phyloP scores from a whole-genome alignment of 2,888 invertebrate genomes.

The Octonoba sinensis region DNA sequence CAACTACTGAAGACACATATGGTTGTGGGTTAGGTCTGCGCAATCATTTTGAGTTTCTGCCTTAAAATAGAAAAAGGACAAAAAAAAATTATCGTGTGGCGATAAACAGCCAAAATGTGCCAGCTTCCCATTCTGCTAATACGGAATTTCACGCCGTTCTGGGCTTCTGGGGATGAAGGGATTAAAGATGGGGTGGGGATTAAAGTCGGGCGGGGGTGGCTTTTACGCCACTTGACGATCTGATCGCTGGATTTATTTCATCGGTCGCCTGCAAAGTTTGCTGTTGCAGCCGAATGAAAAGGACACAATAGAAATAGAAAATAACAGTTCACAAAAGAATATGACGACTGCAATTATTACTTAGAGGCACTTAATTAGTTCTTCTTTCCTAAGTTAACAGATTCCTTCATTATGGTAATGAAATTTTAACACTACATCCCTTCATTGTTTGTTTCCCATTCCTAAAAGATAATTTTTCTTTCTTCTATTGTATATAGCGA shows the following conservation, averaged over 20 bases:
- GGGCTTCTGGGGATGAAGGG: constrained; percentile 32
- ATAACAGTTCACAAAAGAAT: constrained; percentile 16
- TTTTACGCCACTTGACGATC: constrained; percentile 49
- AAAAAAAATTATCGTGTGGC: background rate
- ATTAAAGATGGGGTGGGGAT: constrained; percentile 39
- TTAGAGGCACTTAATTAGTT: too few relatives aligned
- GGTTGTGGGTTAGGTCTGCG: too few relatives aligned
- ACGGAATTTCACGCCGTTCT: constrained; percentile 44
- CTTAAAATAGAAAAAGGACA: too few relatives aligned
- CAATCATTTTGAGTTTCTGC: too few relatives aligned
- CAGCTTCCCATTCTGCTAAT: constrained; percentile 40
- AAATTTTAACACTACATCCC: too few relatives aligned
- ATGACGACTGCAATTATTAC: background rate
- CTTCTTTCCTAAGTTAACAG: too few relatives aligned
- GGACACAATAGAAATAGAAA: background rate
- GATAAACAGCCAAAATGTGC: constrained; percentile 17
- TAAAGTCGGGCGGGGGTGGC: constrained; percentile 30
- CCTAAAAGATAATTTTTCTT: too few relatives aligned
- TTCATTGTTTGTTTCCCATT: too few relatives aligned
- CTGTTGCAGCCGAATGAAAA: background rate
- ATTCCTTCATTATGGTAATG: too few relatives aligned
- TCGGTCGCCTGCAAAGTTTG: constrained; percentile 3
- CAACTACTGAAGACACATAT: too few relatives aligned
- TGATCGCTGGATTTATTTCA: constrained; percentile 28
- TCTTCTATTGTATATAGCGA: too few relatives aligned